These are phyloP conservation scores for Xiphorhynchus erythropygius DNA, from an alignment of 2,797 vertebrate species.

Conservation along the genomic window DNA sequence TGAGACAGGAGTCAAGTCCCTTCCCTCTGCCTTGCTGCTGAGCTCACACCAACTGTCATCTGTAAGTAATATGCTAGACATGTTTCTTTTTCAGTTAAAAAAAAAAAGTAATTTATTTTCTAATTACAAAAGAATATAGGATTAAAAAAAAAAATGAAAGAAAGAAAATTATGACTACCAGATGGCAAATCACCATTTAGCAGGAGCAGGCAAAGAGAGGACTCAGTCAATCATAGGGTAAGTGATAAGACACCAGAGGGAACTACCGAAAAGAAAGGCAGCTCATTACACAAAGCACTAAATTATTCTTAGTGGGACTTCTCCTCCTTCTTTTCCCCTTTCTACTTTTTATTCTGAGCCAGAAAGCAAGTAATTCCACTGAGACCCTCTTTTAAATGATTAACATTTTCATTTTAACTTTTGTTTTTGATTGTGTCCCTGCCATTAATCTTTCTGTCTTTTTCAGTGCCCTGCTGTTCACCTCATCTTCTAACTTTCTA, in stretches of 20 bases:
- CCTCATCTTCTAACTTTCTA: background rate
- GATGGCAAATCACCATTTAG: constrained; percentile 73
- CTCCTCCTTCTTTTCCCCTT: constrained; percentile 33
- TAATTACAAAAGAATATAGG: constrained; percentile 78
- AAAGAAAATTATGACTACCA: constrained; percentile 72
- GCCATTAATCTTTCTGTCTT: constrained; percentile 61
- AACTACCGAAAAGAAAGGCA: constrained; percentile 61
- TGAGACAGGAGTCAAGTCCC: background rate
- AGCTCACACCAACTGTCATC: constrained; percentile 29
- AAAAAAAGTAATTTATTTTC: constrained; percentile 79
- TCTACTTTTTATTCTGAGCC: constrained; percentile 65
- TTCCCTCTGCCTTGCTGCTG: background rate
- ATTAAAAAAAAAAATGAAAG: constrained; percentile 43
- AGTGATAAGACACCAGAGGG: constrained; percentile 65
- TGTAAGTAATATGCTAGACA: constrained; percentile 64
- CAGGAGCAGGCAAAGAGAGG: constrained; percentile 64
- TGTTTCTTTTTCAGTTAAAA: constrained; percentile 57
- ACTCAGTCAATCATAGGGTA: constrained; percentile 67
- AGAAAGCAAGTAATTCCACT: constrained; percentile 57
- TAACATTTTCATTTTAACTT: constrained; percentile 71
- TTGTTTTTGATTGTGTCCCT: constrained; percentile 67
- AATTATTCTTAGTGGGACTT: constrained; percentile 72
- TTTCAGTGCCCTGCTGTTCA: constrained; percentile 26
- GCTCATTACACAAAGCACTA: constrained; percentile 67
- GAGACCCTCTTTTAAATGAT: constrained; percentile 64